A percentile compares a stretch with the other conserved stretches of the same genome.
phyloP scores from a whole-genome alignment of 2,113 vertebrate species.

The Muscicapa adusta region DNA sequence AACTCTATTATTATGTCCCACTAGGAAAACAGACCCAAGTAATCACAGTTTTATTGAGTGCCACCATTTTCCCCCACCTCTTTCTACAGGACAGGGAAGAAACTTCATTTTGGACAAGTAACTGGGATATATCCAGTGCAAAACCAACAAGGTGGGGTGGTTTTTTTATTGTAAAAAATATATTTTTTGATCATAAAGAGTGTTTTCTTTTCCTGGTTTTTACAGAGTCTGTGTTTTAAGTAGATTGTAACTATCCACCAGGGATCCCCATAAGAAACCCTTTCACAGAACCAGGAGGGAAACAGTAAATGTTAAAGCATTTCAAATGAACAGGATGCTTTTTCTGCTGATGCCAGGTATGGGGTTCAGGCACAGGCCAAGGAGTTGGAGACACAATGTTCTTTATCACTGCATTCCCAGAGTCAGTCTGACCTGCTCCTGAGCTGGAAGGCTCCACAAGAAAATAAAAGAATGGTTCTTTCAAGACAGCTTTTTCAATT shows the following conservation, averaged over 20 bases:
- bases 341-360: constrained; percentile 39
- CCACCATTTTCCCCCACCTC: background rate
- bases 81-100: background rate
- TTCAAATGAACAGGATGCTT: constrained; percentile 46
- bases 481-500: background rate
- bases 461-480: background rate
- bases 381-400: background rate
- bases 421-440: background rate
- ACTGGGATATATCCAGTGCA: background rate
- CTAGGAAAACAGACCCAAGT: constrained; percentile 7
- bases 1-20: background rate
- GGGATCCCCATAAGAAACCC: constrained; percentile 37
- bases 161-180: background rate
- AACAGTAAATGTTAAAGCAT: constrained; percentile 37
- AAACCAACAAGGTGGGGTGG: constrained; percentile 18
- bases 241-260: constrained; percentile 7
- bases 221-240: constrained; percentile 42
- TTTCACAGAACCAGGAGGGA: constrained; percentile 24
- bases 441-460: background rate
- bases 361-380: constrained; percentile 36
- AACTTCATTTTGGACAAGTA: constrained; percentile 25
- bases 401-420: background rate
- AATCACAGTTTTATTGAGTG: constrained; percentile 21
- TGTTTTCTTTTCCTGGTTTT: constrained; percentile 55
- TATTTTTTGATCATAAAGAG: constrained; percentile 33